Conservation (phyloP, 2,797 vertebrate species). For the Melopsittacus undulatus region DNA sequence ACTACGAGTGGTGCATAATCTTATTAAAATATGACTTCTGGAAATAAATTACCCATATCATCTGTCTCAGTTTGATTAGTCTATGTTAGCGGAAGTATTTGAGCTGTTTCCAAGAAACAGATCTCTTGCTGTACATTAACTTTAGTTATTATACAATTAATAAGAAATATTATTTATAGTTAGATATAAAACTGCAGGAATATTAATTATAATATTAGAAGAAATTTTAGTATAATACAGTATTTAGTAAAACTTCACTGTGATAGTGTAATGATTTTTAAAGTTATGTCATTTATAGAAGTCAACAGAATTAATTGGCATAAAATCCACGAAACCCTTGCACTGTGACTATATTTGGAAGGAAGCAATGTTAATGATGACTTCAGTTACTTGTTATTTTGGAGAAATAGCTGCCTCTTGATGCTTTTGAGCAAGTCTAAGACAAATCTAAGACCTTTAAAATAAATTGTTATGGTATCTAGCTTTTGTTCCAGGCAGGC, state of each 20-base stretch:
- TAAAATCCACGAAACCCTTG: neutral
- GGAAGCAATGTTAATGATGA: neutral
- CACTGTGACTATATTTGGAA: neutral
- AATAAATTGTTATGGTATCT: neutral
- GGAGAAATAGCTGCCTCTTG: constrained; percentile 3
- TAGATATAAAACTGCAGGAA: neutral
- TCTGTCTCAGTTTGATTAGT: neutral
- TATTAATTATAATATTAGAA: neutral
- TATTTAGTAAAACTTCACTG: neutral
- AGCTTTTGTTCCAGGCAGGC: constrained; percentile 12
- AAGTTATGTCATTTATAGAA: neutral
- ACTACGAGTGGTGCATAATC: neutral
- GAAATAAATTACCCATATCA: neutral
- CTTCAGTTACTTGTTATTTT: neutral
- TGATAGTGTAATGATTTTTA: neutral
- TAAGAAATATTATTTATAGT: neutral
- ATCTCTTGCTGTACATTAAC: neutral
- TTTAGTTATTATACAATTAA: neutral
- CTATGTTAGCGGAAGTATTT: neutral
- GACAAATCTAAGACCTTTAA: constrained; percentile 40
- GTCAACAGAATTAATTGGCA: neutral
- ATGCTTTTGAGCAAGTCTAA: neutral
- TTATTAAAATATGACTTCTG: neutral
- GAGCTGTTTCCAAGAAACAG: neutral
- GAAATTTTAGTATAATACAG: neutral